A percentile compares a stretch with the other conserved stretches of the same genome.
These are phyloP conservation scores for Iphiclides podalirius DNA, from an alignment of 2,888 invertebrate species.

Conservation along the genomic window DNA sequence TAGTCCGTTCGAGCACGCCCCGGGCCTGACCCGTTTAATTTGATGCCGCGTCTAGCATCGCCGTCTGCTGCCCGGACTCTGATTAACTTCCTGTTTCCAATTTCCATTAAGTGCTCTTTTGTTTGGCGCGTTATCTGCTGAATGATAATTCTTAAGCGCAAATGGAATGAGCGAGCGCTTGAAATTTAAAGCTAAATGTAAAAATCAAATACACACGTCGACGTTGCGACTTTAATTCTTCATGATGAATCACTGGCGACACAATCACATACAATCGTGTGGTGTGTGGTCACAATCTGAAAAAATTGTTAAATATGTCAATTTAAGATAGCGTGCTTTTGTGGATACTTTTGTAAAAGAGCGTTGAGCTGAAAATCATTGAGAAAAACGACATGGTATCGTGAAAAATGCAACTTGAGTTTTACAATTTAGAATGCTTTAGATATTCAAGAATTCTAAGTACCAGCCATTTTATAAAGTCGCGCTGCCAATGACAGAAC, in stretches of 20 bases:
- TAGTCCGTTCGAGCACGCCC: conserved; percentile 34
- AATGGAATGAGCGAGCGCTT: neutral
- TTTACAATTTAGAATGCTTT: conserved; percentile 14
- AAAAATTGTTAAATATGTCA: too few species aligned
- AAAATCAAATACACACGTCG: too few species aligned
- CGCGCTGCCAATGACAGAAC: conserved; percentile 1
- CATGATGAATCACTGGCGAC: neutral
- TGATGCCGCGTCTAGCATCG: conserved; percentile 44
- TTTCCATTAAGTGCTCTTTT: conserved; percentile 65
- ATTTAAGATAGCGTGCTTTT: too few species aligned
- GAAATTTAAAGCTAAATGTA: neutral
- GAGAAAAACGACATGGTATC: conserved; percentile 4
- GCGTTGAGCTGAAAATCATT: conserved; percentile 1
- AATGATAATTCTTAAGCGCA: conserved; percentile 36
- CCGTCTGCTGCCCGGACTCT: conserved; percentile 56
- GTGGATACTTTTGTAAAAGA: too few species aligned
- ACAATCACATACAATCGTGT: too few species aligned
- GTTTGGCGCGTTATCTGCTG: conserved; percentile 40
- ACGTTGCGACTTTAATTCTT: neutral
- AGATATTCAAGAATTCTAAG: conserved; percentile 17
- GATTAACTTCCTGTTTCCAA: conserved; percentile 73
- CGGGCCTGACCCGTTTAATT: conserved; percentile 63
- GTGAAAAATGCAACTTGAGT: conserved; percentile 13
- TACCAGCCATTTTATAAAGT: conserved; percentile 12
- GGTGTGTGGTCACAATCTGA: too few species aligned